Percentiles rank a stretch among this genome's conserved stretches.
Evolutionary conservation across 2,888 invertebrate genomes (phyloP).

Genomic region (Brachylomia viminalis): DNA sequence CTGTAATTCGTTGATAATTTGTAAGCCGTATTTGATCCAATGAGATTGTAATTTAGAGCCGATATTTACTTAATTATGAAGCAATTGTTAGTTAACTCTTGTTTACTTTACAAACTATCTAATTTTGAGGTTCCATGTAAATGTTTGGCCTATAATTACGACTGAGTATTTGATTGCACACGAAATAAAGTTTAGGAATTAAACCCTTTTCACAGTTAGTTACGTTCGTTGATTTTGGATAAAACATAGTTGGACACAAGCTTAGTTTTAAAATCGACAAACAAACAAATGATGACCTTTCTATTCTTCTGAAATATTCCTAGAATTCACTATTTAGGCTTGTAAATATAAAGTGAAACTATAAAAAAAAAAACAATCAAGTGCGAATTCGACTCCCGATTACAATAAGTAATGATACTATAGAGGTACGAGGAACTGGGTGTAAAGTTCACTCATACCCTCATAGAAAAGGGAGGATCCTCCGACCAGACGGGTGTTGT

Average conservation of each 20-base stretch:
- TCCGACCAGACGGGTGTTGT: no score
- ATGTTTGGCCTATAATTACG: slow-evolving; percentile 24
- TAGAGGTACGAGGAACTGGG: no score
- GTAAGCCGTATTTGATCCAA: slow-evolving; percentile 28
- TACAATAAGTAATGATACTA: not conserved
- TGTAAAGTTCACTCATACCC: no score
- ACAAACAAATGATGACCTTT: not conserved
- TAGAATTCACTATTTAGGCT: not conserved
- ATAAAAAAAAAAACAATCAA: not conserved
- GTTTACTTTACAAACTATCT: slow-evolving; percentile 45
- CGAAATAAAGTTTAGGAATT: slow-evolving; percentile 23
- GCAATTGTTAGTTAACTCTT: slow-evolving; percentile 36
- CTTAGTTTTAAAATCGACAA: slow-evolving; percentile 1
- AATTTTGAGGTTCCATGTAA: slow-evolving; percentile 26
- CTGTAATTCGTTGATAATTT: slow-evolving; percentile 36
- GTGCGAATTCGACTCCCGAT: not conserved
- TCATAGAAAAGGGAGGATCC: no score
- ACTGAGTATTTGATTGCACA: slow-evolving; percentile 8
- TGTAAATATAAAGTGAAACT: not conserved
- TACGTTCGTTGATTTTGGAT: slow-evolving; percentile 22
- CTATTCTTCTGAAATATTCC: not conserved
- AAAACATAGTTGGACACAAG: slow-evolving; percentile 4
- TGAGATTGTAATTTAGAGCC: slow-evolving; percentile 49
- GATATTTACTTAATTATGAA: slow-evolving; percentile 53
- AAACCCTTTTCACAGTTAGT: slow-evolving; percentile 5